phyloP scores from a whole-genome alignment of 2,113 vertebrate genomes.

The Azemiops feae region DNA sequence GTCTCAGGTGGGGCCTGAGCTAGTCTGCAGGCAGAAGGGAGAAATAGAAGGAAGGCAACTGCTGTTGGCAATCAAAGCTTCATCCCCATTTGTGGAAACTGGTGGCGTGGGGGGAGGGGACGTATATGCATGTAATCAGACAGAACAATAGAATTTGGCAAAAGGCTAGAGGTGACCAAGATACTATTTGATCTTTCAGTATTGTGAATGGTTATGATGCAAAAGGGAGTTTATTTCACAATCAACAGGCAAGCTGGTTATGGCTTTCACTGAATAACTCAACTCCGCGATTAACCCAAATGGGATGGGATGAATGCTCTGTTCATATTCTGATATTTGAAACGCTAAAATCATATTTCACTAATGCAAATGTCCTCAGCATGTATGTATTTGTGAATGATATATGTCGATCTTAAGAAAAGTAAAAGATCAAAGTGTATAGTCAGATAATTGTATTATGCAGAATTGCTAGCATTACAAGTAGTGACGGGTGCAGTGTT shows the following conservation, averaged over 20 bases:
- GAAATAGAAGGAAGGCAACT: slow-evolving; percentile 13
- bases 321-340: neutral
- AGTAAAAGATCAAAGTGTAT: neutral
- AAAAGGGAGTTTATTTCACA: neutral
- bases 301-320: too few species aligned
- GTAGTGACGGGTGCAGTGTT: neutral
- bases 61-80: neutral
- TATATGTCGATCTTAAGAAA: neutral
- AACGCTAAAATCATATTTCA: neutral
- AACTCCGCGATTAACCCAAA: neutral
- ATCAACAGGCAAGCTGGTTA: neutral
- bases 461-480: neutral
- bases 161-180: neutral
- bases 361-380: neutral
- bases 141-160: neutral
- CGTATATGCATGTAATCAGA: neutral
- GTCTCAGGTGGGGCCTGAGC: slow-evolving; percentile 64
- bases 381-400: neutral
- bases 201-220: neutral
- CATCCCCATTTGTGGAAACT: neutral
- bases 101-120: neutral
- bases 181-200: neutral
- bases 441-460: too few species aligned
- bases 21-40: slow-evolving; percentile 11
- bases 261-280: neutral